phyloP scores from a whole-genome alignment of 2,888 invertebrate species.

The Panopea generosa region DNA sequence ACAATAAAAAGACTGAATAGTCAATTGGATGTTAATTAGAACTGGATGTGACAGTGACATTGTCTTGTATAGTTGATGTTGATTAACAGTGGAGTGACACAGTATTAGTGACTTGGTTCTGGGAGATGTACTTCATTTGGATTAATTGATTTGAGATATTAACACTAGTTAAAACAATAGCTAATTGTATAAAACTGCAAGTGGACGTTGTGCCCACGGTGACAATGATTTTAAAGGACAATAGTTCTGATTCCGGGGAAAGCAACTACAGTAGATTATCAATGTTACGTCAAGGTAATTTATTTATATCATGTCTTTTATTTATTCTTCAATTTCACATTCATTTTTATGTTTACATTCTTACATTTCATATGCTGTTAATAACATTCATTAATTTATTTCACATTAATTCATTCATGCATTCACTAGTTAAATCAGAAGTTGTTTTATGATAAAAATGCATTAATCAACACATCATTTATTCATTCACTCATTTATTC shows the following conservation, averaged over 20 bases:
- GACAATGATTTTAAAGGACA: conserved; percentile 62
- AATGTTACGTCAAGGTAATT: conserved; percentile 62
- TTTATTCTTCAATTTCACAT: background rate
- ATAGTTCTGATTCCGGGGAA: conserved; percentile 60
- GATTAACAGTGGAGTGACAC: background rate
- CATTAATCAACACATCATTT: too few relatives aligned
- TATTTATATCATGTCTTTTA: background rate
- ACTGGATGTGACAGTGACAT: conserved; percentile 18
- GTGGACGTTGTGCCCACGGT: too few relatives aligned
- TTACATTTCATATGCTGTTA: background rate
- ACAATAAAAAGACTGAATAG: conserved; percentile 5
- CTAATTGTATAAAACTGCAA: too few relatives aligned
- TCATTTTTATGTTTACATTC: background rate
- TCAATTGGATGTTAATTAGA: conserved; percentile 40
- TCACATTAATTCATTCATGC: too few relatives aligned
- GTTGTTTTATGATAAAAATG: too few relatives aligned
- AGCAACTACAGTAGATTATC: conserved; percentile 45
- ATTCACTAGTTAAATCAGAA: too few relatives aligned
- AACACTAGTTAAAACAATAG: too few relatives aligned
- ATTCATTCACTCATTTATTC: too few relatives aligned
- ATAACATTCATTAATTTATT: too few relatives aligned
- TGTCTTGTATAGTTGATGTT: conserved; percentile 5
- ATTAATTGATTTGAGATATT: background rate
- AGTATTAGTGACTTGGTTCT: too few relatives aligned
- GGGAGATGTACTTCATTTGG: background rate